Base-by-base conservation (phyloP, 2,888 invertebrate genomes). In the Ferdinandea cuprea region DNA sequence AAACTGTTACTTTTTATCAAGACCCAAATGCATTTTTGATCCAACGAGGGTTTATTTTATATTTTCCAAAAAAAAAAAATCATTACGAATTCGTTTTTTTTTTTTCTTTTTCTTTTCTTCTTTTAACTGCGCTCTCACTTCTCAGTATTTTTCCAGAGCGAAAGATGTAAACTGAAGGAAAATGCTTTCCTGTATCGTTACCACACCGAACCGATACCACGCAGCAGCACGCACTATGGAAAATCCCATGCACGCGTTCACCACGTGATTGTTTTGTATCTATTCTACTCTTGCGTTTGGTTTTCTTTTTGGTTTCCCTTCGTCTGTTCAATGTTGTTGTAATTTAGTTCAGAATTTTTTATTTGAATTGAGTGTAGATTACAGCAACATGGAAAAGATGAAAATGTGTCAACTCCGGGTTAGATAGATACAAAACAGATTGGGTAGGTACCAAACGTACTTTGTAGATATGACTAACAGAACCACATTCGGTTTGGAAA, bases 191-290 rank as follows among this genome's bases (percentile, higher is more conserved):
- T 21, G 19, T 19, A 42, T 9, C 25, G 25, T 25, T 25, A 25
- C 25, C 25, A 25, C 25, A 25, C 5, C 25, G 25, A 25, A 25
- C 25, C 59, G 25, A 11, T 21, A 46, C 37, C 37, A 15, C 54
- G 44, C 54, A 61, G 52, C 46, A 66, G 58, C 66, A 83, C 66
- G 59, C 66, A 61, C 42, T 71, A 54, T 83, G 72, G 72, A 83
- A 83, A 81, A 72, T 66, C 61, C 63, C 66, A 17, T 72, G 71
- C 81, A 83, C 50, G 81, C 77, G 28, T 61, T 63, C 48, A 40
- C 17, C 77, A 72, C 81, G 81, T 83, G 81, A 83, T 83, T 8
- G 19, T 78, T 61, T 32, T 28, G 37, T 65, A 21, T 68, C 35
- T 17, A 13, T 17, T 28, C 21, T 54, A 35, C 15, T 66, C 32